These are phyloP conservation scores for Pongo abelii DNA, from an alignment of 2,113 vertebrate genomes.

Conservation along the genomic window DNA sequence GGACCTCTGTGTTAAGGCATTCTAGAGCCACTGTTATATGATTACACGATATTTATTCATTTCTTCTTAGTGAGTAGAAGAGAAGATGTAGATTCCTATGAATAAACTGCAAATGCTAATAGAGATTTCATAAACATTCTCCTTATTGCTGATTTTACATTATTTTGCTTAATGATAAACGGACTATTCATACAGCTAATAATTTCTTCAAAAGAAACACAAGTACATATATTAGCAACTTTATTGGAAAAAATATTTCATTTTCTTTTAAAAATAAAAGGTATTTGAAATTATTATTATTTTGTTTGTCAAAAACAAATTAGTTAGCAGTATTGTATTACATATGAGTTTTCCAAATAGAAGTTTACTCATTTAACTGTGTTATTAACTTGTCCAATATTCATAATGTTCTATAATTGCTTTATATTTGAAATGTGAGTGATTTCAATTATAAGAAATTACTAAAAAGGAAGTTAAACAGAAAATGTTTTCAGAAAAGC, in stretches of 20 bases:
- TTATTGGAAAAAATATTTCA: not conserved
- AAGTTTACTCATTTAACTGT: not conserved
- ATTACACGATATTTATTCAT: not conserved
- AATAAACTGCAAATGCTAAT: not conserved
- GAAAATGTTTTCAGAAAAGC: not conserved
- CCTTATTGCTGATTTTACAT: not conserved
- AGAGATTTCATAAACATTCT: not conserved
- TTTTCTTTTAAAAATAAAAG: not conserved
- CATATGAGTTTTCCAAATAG: not conserved
- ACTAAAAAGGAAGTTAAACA: not conserved
- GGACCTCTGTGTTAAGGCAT: not conserved
- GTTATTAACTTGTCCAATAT: not conserved
- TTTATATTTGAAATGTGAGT: slow-evolving; percentile 27
- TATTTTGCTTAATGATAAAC: not conserved
- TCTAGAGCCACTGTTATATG: not conserved
- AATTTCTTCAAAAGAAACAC: not conserved
- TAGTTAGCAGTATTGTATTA: not conserved
- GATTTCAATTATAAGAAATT: not conserved
- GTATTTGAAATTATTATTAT: not conserved
- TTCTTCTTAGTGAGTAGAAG: not conserved
- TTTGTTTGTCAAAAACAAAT: not conserved
- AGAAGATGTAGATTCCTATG: not conserved
- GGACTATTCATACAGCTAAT: not conserved
- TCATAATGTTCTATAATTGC: not conserved
- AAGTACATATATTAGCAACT: not conserved